Evolutionary conservation across 2,888 invertebrate species (phyloP), one percentile per base, ranked within the genome.

Genomic region (Pristionchus fissidentatus): DNA sequence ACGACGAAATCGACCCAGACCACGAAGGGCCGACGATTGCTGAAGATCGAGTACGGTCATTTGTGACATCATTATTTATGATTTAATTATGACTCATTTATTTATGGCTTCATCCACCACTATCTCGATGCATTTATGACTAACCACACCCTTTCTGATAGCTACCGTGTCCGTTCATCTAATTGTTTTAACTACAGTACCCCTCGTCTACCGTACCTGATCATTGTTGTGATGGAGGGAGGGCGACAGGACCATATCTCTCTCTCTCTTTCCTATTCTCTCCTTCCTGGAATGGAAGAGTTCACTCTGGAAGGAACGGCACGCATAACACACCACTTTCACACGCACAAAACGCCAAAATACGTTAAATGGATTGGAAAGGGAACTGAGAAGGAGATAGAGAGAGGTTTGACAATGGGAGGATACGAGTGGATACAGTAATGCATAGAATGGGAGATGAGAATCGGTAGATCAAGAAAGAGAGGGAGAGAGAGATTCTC

Each of bases 151-250:
- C n/a, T n/a, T n/a, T n/a, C n/a, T n/a, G n/a, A n/a, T n/a, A n/a
- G n/a, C n/a, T n/a, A n/a, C n/a, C n/a, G n/a, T n/a, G n/a, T n/a
- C n/a, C n/a, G n/a, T n/a, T n/a, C n/a, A n/a, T n/a, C n/a, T 98
- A 94, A 79, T 93, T 97, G 41, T 15, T 10, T 46, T 7, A 7
- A 46, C 46, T 46, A 15, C 15, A 10, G 8, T 46, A 46, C 46
- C 46, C 46, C 46, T 46, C 46, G 15, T 46, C 46, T 46, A 46
- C 46, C 46, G 46, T 46, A 62, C 62, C 62, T 62, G 62, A 3
- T 62, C 62, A 62, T 29, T 32, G n/a, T n/a, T n/a, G 62, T 62
- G 62, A n/a, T 62, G 62, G 62, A 62, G 62, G 8, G 62, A 62
- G 1, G 62, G 62, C 10, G 62, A 62, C 32, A 62, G 62, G 5